These are phyloP conservation scores for Papilio glaucus DNA, from an alignment of 1,140 invertebrate species.

Conservation along the genomic window DNA sequence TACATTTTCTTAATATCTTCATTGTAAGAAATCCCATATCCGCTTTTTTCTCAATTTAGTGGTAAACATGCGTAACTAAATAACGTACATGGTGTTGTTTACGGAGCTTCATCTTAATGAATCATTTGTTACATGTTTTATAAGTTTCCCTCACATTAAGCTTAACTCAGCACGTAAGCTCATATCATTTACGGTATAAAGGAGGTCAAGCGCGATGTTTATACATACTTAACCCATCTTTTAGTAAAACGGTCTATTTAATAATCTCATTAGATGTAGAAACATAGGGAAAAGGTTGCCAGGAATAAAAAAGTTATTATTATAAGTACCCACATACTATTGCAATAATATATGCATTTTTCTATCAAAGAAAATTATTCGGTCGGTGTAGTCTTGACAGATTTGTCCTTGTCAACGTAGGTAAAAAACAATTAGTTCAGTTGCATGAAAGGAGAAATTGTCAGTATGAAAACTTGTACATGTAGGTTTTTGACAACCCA, in stretches of 20 bases:
- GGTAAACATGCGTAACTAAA: background rate
- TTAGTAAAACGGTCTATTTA: constrained; percentile 15
- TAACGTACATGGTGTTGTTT: background rate
- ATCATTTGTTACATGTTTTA: constrained; percentile 5
- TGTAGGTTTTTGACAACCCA: no score
- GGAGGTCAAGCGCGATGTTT: constrained; percentile 6
- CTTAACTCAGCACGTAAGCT: constrained; percentile 14
- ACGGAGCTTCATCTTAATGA: background rate
- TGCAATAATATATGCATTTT: no score
- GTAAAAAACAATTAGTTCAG: no score
- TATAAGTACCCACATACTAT: no score
- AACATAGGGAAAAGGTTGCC: background rate
- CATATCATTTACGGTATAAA: constrained; percentile 1
- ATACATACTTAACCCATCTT: constrained; percentile 17
- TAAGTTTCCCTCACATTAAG: constrained; percentile 17
- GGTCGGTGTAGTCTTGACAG: no score
- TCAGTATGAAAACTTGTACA: no score
- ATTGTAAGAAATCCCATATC: background rate
- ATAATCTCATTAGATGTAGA: background rate
- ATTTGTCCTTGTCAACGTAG: no score
- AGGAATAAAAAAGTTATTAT: background rate
- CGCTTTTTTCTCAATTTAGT: background rate
- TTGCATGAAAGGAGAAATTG: no score
- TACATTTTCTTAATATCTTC: no score
- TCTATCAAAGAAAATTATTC: no score